phyloP scores from a whole-genome alignment of 2,888 invertebrate genomes.

The Melieria crassipennis region DNA sequence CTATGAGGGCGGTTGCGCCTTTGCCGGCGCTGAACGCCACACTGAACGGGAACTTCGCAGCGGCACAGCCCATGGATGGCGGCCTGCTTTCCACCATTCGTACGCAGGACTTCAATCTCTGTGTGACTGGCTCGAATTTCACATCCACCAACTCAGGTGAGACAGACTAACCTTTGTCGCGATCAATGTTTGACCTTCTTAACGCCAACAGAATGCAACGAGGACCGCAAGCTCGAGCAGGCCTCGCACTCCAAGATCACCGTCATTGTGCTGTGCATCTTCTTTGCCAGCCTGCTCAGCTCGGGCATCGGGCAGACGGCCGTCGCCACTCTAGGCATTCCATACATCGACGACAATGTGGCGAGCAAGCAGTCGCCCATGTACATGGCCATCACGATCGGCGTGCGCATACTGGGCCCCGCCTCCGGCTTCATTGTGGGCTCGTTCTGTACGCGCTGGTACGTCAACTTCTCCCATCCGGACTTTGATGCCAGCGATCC shows the following conservation, averaged over 20 bases:
- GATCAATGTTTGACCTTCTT: too few species aligned
- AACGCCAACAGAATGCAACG: constrained; percentile 68
- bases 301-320: constrained; percentile 94
- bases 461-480: constrained; percentile 83
- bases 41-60: neutral
- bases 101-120: constrained; percentile 53
- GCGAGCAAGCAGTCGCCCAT: constrained; percentile 90
- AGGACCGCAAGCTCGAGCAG: constrained; percentile 72
- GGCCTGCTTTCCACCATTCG: too few species aligned
- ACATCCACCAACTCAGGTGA: constrained; percentile 47
- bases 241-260: constrained; percentile 80
- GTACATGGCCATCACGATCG: constrained; percentile 93
- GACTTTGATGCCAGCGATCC: constrained; percentile 83
- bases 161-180: constrained; percentile 16
- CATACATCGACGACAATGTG: constrained; percentile 94
- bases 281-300: constrained; percentile 86
- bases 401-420: constrained; percentile 89
- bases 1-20: neutral
- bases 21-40: neutral
- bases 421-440: constrained; percentile 91
- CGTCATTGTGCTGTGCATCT: constrained; percentile 84
- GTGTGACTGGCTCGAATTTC: constrained; percentile 48
- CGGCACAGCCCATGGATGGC: too few species aligned
- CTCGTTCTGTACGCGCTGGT: constrained; percentile 86
- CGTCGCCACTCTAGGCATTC: constrained; percentile 90